Base-by-base conservation (phyloP, 1,140 invertebrate species). In the Brachionus rotundiformis region DNA sequence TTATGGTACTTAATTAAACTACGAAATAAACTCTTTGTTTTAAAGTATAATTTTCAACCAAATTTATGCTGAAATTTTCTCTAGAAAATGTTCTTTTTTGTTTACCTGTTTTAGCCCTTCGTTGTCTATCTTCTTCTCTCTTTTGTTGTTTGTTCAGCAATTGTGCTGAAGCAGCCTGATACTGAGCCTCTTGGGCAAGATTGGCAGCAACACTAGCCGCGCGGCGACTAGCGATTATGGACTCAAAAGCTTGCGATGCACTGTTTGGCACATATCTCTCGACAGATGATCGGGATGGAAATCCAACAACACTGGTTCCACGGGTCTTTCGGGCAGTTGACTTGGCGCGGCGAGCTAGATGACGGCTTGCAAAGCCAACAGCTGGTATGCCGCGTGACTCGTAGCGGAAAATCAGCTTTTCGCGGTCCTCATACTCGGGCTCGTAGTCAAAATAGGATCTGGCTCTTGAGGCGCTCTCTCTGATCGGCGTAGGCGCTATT, bases 161-260 rank as follows among this genome's bases (percentile, higher is more conserved):
- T 13, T 23, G 19, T 6, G 44, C 25, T 36, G 59, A 54, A 79
- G 33, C 76, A 39, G 47, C 47, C 11, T 54, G 31, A 7, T 54
- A 59, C 47, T 79, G 44, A 25, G 47, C 47, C 36, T 79, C 76
- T 54, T 41, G 47, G 27, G 76, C 76, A 27, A 59, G 23, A 79
- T 54, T 79, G 23, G 76, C 76, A 59, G 76, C 76, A n/a, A 79
- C 76, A 63, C 76, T 79, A 39, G 76, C 76, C 33, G 76, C 76
- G 7, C 76, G 19, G 11, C 76, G 29, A 23, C 2, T 33, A 11
- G 76, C 76, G 11, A 79, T 59, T 7, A 79, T 3, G 10, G 76
- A 54, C 31, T 79, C 76, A 61, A 59, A 79, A 25, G 76, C 76
- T 8, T 79, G 19, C 29, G 76, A 79, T 5, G 76, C 76, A 63